These are phyloP conservation scores for Formica aserva DNA, from an alignment of 2,888 invertebrate genomes.

Conservation along the genomic window DNA sequence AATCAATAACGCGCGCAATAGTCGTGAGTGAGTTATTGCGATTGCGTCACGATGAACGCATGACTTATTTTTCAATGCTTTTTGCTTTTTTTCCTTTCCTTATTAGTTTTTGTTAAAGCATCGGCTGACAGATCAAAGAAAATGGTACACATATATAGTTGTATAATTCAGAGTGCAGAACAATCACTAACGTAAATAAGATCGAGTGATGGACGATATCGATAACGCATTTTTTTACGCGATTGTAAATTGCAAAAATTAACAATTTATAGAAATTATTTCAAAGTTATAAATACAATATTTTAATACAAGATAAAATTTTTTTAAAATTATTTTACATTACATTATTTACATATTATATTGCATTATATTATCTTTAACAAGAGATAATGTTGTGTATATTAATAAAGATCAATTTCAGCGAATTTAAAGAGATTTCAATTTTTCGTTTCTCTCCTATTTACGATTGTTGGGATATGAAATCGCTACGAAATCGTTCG, in stretches of 20 bases:
- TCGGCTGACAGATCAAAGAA: conserved; percentile 22
- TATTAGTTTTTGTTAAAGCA: not conserved
- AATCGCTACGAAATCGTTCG: conserved; percentile 26
- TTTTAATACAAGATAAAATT: not conserved
- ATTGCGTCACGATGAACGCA: not conserved
- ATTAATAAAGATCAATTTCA: not conserved
- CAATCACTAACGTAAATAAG: conserved; percentile 62
- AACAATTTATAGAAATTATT: not conserved
- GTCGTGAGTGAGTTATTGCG: not conserved
- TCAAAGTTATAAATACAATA: not conserved
- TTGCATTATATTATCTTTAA: not conserved
- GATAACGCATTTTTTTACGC: not conserved
- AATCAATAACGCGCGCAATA: not conserved
- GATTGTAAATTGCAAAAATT: not conserved
- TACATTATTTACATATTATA: not conserved
- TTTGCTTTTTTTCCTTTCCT: not conserved
- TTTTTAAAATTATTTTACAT: not conserved
- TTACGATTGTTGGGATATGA: not conserved
- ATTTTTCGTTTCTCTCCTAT: not conserved
- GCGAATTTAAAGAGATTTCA: not conserved
- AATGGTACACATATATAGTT: conserved; percentile 39
- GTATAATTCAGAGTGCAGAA: conserved; percentile 55
- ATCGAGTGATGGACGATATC: conserved; percentile 38
- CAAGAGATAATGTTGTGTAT: not conserved
- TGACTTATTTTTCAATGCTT: not conserved